phyloP scores from a whole-genome alignment of 2,888 invertebrate species.

The Beris morrisii region DNA sequence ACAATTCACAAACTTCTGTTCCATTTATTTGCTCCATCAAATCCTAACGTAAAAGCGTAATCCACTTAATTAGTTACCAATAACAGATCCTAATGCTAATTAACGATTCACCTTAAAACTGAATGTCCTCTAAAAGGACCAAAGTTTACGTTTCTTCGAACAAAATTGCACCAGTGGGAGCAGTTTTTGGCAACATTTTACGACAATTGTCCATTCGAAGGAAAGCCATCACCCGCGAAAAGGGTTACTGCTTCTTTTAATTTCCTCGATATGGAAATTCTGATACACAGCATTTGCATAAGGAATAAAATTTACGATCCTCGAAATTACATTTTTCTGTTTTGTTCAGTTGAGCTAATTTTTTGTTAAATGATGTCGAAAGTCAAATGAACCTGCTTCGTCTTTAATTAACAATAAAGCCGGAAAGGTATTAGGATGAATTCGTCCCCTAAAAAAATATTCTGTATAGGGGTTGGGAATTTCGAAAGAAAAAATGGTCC shows the following conservation, averaged over 20 bases:
- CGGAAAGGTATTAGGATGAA: constrained; percentile 9
- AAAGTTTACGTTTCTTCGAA: no score
- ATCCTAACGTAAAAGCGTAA: no score
- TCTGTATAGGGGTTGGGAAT: constrained; percentile 3
- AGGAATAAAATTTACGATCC: constrained; percentile 40
- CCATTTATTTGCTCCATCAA: no score
- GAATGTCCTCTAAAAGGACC: no score
- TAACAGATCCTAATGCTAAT: no score
- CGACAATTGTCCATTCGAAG: constrained; percentile 35
- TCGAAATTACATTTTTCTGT: constrained; percentile 37
- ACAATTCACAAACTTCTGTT: no score
- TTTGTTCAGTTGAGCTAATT: constrained; percentile 34
- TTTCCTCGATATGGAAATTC: constrained; percentile 33
- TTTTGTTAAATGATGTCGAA: constrained; percentile 39
- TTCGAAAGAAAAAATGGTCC: neutral
- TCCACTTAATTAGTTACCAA: no score
- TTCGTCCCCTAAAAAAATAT: constrained; percentile 1
- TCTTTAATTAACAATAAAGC: constrained; percentile 38
- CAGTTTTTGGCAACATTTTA: constrained; percentile 30
- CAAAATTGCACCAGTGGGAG: constrained; percentile 34
- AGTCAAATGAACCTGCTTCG: constrained; percentile 35
- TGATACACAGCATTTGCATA: constrained; percentile 34
- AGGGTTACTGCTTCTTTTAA: constrained; percentile 19
- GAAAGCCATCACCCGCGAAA: constrained; percentile 14
- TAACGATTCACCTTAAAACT: no score